Conservation (phyloP, 2,113 vertebrate genomes). For the Callocephalon fimbriatum region DNA sequence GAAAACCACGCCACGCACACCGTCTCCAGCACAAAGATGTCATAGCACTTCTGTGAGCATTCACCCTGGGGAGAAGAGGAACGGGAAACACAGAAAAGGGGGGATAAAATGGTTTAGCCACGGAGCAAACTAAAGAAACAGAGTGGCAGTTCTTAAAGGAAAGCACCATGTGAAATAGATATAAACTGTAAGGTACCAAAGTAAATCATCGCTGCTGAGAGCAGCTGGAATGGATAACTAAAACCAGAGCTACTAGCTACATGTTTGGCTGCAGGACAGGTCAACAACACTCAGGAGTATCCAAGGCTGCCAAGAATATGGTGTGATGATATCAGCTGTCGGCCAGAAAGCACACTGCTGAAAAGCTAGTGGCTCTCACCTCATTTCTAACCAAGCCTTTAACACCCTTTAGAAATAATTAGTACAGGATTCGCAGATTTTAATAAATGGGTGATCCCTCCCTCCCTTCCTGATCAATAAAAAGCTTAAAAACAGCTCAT, state of each 20-base stretch:
- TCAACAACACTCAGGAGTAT: neutral
- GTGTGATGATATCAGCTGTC: neutral
- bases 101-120: neutral
- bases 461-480: neutral
- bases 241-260: neutral
- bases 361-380: neutral
- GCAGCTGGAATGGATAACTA: neutral
- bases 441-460: neutral
- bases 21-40: constrained; percentile 95
- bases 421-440: neutral
- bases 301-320: neutral
- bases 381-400: neutral
- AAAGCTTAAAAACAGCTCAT: neutral
- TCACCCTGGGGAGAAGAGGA: constrained; percentile 83
- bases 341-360: neutral
- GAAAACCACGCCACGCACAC: constrained; percentile 98
- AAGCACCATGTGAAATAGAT: fast-evolving
- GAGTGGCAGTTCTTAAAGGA: neutral
- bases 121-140: neutral
- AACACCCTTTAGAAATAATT: neutral
- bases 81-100: neutral
- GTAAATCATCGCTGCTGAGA: neutral
- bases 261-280: neutral
- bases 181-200: fast-evolving
- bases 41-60: constrained; percentile 89